Evolutionary conservation across 1,140 invertebrate genomes (phyloP), one percentile per base, ranked within the genome.

Genomic region (Papilio xuthus): DNA sequence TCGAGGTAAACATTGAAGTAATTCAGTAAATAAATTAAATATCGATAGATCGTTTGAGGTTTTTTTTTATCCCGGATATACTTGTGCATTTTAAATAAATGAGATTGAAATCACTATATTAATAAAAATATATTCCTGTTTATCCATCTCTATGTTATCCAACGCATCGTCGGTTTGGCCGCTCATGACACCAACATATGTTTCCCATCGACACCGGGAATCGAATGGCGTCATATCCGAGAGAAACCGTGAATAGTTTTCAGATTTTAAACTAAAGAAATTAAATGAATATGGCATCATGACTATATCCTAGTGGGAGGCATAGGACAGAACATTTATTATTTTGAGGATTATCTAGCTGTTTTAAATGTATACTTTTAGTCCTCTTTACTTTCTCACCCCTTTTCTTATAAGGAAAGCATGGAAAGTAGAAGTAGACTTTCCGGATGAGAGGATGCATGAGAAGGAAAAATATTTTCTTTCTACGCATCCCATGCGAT

Each of bases 181-280:
- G 13, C 60, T 67, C 26, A 7, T 67, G 8, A 67, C 23, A 28
- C 60, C 60, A 28, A 67, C 60, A 32, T 32, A 28, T 67, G 60
- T 32, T 67, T 28, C 60, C 12, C 26, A 67, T 67, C 60, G 4
- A 13, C 4, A 15, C 26, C 60, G 23, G 26, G 26, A 67, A 67
- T 20, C 12, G 60, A 28, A 67, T 67, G 60, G 13, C 60, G 26
- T 67, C 60, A 67, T 63, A 63, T 67, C 60, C 60, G 60, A 67
- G 56, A 50, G 47, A 47, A 18, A 18, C 60, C 4, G 60, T 32
- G 26, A 28, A 67, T 28, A 67, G 13, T 67, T 67, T 32, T 28
- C 28, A 28, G 26, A 28, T 28, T 28, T 67, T 32, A 15, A 67
- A 67, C 15, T 15, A 23, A 13, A 9, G 2, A 56, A 53, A 53